Conservation (phyloP, 2,113 vertebrate genomes). For the Ailurus styani region DNA sequence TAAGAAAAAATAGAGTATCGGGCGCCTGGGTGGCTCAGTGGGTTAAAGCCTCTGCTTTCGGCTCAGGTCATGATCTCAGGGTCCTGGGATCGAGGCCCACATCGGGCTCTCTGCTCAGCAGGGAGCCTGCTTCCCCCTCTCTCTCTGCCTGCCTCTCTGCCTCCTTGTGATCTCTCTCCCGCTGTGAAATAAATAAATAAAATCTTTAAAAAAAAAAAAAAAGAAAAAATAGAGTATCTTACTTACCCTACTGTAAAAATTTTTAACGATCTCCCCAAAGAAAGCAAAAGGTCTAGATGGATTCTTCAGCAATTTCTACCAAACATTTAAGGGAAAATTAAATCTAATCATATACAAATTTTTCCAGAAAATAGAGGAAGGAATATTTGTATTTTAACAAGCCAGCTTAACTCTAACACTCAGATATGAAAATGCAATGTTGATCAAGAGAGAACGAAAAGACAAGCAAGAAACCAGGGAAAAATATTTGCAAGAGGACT, state of each 20-base stretch:
- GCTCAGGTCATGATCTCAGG: too few species aligned
- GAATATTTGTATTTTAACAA: neutral
- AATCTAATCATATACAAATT: neutral
- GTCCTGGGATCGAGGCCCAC: too few species aligned
- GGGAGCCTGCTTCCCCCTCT: too few species aligned
- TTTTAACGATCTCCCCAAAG: neutral
- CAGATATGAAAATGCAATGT: neutral
- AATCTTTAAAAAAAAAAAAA: conserved; percentile 10
- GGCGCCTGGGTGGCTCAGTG: too few species aligned
- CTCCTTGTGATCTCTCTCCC: too few species aligned
- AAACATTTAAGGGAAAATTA: neutral
- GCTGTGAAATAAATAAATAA: too few species aligned
- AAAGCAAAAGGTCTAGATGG: neutral
- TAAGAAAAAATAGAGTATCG: neutral
- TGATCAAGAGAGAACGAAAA: neutral
- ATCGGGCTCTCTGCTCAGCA: too few species aligned
- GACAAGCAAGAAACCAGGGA: neutral
- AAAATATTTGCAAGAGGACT: neutral
- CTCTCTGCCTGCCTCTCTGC: too few species aligned
- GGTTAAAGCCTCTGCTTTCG: too few species aligned
- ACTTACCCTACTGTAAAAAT: neutral
- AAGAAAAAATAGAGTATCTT: neutral
- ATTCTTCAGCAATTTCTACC: neutral
- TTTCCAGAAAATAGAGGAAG: neutral
- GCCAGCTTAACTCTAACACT: neutral